A percentile compares a stretch with the other conserved stretches of the same genome.
Evolutionary conservation across 2,888 invertebrate species (phyloP).

Genomic region (Ceraclea dissimilis): DNA sequence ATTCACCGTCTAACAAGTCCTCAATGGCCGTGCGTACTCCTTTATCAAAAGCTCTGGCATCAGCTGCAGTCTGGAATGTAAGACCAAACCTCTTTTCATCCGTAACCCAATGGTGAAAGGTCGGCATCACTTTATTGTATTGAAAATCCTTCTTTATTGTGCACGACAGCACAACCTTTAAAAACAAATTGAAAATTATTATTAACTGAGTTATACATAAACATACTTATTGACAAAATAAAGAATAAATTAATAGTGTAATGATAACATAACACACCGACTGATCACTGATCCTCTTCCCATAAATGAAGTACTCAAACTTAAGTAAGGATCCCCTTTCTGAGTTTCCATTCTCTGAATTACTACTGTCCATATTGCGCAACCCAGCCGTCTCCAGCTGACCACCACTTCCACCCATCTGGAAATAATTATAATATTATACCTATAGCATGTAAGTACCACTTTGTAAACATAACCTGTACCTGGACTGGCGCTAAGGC

Average conservation of each 20-base stretch:
- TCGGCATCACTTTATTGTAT: slow-evolving; percentile 96
- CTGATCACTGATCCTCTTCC: slow-evolving; percentile 86
- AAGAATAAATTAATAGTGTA: background rate
- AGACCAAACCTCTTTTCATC: slow-evolving; percentile 92
- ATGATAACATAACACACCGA: too few species aligned
- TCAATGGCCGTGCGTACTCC: slow-evolving; percentile 85
- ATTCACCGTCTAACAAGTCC: slow-evolving; percentile 83
- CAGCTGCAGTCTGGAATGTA: slow-evolving; percentile 92
- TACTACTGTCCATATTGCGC: slow-evolving; percentile 11
- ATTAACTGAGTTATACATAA: too few species aligned
- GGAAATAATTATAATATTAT: background rate
- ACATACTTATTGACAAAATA: too few species aligned
- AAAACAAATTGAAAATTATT: background rate
- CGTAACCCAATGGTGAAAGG: slow-evolving; percentile 97
- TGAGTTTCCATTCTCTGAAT: slow-evolving; percentile 34
- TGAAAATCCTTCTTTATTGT: slow-evolving; percentile 92
- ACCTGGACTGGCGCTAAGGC: too few species aligned
- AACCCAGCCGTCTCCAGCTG: slow-evolving; percentile 22
- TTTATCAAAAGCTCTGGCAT: slow-evolving; percentile 89
- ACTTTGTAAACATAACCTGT: too few species aligned
- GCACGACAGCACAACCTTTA: slow-evolving; percentile 85
- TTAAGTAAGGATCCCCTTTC: slow-evolving; percentile 42
- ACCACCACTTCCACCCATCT: slow-evolving; percentile 23
- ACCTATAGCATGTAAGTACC: too few species aligned
- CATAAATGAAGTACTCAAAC: slow-evolving; percentile 88